Base-by-base conservation (phyloP, 2,888 invertebrate species). In the Oligia strigilis region DNA sequence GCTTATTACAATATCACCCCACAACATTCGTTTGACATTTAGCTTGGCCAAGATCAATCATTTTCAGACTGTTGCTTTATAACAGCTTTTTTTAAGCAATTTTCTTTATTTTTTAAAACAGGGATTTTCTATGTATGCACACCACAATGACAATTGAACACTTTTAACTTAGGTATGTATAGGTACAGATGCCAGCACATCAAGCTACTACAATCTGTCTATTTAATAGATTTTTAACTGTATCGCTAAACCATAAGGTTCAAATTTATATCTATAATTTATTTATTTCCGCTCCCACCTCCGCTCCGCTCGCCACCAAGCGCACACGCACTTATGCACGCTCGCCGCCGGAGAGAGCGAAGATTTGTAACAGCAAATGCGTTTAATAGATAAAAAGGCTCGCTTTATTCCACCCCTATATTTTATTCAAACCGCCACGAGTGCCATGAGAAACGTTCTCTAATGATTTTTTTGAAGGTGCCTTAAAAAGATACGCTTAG, bases 301-400 rank as follows among this genome's bases (percentile, higher is more conserved):
- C 73, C 87, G 88, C 87, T 78, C 55, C 60, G 78, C 76, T 84
- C 36, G 14, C 5, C 81, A 89, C 87, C 23, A 14, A 72, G 75
- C 72, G 14, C 75, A 8, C 79, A 84, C 85, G 82, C 86, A 90
- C 86, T 90, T 90, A 91, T 91, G 89, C 89, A 90, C 87, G 90
- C 87, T 80, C 89, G 85, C 91, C 89, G 86, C 72, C 87, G 78
- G 78, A 88, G 88, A 92, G 91, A 93, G 92, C 90, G 88, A 92
- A 95, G 93, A 94, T 95, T 95, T 95, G 94, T 95, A 93, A 93
- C 94, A 93, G 92, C 91, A 95, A 96, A 95, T 95, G 94, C 94
- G 94, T 96, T 95, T 96, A 96, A 95, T 94, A 96, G 94, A 95
- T 96, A 96, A 96, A 95, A 95, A 95, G 94, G 93, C 94, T 91